These are phyloP conservation scores for Lemur catta DNA, from an alignment of 2,797 vertebrate species.

Conservation along the genomic window DNA sequence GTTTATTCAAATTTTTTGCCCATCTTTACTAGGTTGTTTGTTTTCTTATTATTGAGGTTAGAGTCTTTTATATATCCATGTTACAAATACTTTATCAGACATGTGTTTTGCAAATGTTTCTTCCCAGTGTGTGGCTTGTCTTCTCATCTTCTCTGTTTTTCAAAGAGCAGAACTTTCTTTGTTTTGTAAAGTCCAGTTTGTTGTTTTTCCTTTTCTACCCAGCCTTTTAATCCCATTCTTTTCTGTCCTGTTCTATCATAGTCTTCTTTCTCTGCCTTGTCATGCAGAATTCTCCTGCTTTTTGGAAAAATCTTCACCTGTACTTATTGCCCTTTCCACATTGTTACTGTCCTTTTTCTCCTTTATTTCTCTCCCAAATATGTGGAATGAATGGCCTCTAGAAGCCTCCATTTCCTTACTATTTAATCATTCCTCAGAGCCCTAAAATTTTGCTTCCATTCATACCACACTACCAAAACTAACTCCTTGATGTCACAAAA, in stretches of 20 bases:
- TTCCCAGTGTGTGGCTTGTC: background rate
- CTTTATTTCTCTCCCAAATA: background rate
- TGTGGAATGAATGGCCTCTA: background rate
- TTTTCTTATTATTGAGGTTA: constrained; percentile 30
- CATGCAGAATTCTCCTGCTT: constrained; percentile 1
- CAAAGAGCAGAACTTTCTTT: background rate
- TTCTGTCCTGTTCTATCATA: background rate
- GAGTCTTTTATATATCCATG: background rate
- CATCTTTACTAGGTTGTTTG: background rate
- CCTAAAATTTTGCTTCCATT: constrained; percentile 24
- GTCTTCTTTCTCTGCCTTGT: background rate
- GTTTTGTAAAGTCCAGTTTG: background rate
- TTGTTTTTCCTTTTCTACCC: constrained; percentile 13
- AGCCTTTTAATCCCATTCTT: background rate
- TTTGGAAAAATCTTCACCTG: constrained; percentile 4
- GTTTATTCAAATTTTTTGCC: background rate
- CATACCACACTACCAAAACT: constrained; percentile 61
- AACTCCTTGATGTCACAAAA: constrained; percentile 72
- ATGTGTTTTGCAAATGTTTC: background rate
- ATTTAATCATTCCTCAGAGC: background rate
- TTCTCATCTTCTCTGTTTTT: constrained; percentile 34
- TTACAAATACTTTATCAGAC: constrained; percentile 6
- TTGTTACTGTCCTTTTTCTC: background rate
- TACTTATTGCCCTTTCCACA: background rate
- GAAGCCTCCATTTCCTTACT: constrained; percentile 12